Evolutionary conservation across 2,888 invertebrate species (phyloP).

Genomic region (Drosophila phalerata): DNA sequence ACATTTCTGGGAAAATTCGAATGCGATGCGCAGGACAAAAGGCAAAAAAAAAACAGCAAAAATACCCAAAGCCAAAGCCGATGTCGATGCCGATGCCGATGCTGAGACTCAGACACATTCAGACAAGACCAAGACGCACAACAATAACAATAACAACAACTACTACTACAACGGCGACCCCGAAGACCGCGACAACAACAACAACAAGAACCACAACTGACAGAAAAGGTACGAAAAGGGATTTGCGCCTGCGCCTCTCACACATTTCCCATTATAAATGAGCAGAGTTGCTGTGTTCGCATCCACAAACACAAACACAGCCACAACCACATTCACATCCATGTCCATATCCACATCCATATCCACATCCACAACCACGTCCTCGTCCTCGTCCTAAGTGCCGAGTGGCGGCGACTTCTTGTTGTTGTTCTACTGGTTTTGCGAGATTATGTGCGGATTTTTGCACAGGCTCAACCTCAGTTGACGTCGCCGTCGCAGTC

Average conservation of each 20-base stretch:
- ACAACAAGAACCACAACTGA: constrained; percentile 46
- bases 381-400: constrained; percentile 41
- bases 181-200: constrained; percentile 54
- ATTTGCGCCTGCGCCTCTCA: constrained; percentile 77
- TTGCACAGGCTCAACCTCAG: constrained; percentile 62
- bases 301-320: constrained; percentile 9
- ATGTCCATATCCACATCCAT: constrained; percentile 25
- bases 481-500: neutral
- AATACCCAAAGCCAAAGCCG: constrained; percentile 36
- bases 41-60: constrained; percentile 36
- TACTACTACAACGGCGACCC: constrained; percentile 46
- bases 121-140: constrained; percentile 63
- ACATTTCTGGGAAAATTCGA: constrained; percentile 84
- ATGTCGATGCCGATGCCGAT: constrained; percentile 26
- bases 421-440: constrained; percentile 81
- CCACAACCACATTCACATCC: constrained; percentile 8
- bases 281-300: constrained; percentile 53
- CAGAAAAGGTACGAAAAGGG: constrained; percentile 70
- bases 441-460: constrained; percentile 80
- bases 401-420: constrained; percentile 53
- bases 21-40: constrained; percentile 81
- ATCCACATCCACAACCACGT: constrained; percentile 16
- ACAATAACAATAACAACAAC: constrained; percentile 21
- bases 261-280: constrained; percentile 78
- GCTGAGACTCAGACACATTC: constrained; percentile 47